Evolutionary conservation across 2,797 vertebrate genomes (phyloP).

Genomic region (Tenualosa thibaudeaui): DNA sequence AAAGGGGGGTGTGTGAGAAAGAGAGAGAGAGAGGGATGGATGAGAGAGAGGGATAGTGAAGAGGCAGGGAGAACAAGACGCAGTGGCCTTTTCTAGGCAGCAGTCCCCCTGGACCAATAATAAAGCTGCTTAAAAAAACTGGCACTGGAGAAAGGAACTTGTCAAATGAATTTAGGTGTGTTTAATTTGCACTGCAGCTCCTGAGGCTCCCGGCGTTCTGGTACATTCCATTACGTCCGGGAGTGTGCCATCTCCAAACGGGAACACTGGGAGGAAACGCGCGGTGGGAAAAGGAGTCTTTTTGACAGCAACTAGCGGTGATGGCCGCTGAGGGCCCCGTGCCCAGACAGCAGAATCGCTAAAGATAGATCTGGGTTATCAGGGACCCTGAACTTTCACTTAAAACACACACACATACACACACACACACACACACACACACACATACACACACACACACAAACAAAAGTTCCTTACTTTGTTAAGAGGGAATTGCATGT

Average conservation of each 20-base stretch:
- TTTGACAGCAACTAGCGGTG: slow-evolving; percentile 17
- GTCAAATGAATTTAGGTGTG: slow-evolving; percentile 34
- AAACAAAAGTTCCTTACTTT: background rate
- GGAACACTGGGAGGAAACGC: background rate
- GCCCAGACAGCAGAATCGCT: slow-evolving; percentile 19
- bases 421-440: background rate
- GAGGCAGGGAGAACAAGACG: slow-evolving; percentile 28
- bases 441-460: background rate
- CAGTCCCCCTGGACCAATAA: slow-evolving; percentile 16
- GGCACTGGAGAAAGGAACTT: background rate
- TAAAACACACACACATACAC: background rate
- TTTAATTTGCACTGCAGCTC: slow-evolving; percentile 17
- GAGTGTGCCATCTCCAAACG: background rate
- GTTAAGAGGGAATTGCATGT: background rate
- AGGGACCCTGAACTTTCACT: slow-evolving; percentile 25
- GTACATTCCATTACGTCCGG: background rate
- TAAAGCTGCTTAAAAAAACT: background rate
- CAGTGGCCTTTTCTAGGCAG: slow-evolving; percentile 29
- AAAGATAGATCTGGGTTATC: slow-evolving; percentile 25
- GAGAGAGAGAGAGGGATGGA: background rate
- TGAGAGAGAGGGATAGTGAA: background rate
- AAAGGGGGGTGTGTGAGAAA: background rate
- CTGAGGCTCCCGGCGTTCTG: background rate
- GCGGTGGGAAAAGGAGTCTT: background rate
- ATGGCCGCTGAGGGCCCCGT: background rate